Conservation (phyloP, 2,797 vertebrate species). For the Orientallactaga sibirica region DNA sequence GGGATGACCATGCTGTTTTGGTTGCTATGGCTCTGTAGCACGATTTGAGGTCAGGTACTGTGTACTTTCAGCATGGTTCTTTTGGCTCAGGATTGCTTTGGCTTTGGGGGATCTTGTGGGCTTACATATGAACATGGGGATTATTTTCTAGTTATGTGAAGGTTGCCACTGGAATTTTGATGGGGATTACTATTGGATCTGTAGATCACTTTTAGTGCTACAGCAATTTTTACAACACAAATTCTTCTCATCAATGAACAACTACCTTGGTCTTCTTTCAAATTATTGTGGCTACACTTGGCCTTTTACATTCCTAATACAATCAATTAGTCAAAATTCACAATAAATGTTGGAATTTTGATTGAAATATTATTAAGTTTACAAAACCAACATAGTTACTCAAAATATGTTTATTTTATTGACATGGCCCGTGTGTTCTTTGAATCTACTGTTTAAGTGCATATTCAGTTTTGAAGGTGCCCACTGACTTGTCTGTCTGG, state of each 20-base stretch:
- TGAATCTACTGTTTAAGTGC: slow-evolving; percentile 15
- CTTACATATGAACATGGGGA: not conserved
- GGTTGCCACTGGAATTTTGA: not conserved
- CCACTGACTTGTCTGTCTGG: slow-evolving; percentile 11
- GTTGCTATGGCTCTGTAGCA: not conserved
- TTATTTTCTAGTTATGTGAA: not conserved
- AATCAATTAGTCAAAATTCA: not conserved
- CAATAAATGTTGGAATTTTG: slow-evolving; percentile 36
- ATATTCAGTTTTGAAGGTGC: slow-evolving; percentile 10
- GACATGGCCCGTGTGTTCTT: not conserved
- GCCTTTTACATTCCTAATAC: not conserved
- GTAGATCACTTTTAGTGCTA: not conserved
- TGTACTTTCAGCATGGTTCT: not conserved
- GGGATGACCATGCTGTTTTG: not conserved
- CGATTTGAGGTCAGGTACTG: not conserved
- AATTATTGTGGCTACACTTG: too few species aligned
- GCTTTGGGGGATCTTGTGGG: not conserved
- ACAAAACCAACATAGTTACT: slow-evolving; percentile 24
- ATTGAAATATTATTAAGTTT: not conserved
- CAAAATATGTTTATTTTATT: slow-evolving; percentile 27
- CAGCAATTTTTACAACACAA: not conserved
- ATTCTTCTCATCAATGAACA: not conserved
- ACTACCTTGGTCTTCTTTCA: not conserved
- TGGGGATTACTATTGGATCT: not conserved
- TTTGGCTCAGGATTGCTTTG: not conserved